Conservation (phyloP, 2,888 invertebrate species). For the Epirrhoe alternata region DNA sequence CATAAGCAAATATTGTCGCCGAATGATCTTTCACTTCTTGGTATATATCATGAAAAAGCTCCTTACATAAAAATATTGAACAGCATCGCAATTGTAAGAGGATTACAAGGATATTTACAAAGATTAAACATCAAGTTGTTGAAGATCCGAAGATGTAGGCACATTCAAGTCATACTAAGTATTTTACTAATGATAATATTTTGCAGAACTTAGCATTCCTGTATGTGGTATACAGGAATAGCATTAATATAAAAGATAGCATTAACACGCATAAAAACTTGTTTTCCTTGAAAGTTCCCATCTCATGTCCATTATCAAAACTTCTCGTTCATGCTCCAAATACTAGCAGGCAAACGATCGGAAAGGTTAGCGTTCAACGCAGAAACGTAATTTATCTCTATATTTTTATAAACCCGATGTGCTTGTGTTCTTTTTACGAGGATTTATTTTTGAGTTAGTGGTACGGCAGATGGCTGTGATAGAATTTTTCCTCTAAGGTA, state of each 20-base stretch:
- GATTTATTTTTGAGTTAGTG: not conserved
- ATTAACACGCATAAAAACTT: constrained; percentile 41
- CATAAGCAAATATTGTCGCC: constrained; percentile 31
- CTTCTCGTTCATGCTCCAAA: constrained; percentile 54
- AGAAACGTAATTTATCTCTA: not conserved
- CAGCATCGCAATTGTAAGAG: no score
- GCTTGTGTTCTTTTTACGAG: not conserved
- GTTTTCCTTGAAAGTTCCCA: constrained; percentile 28
- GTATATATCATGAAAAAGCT: no score
- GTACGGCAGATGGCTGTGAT: no score
- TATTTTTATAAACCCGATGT: not conserved
- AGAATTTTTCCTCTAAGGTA: no score
- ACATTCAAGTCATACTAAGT: no score
- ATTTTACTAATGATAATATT: no score
- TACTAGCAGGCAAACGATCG: constrained; percentile 45
- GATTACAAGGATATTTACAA: no score
- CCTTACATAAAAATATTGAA: no score
- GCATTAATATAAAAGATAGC: constrained; percentile 23
- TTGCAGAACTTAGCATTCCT: no score
- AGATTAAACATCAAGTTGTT: no score
- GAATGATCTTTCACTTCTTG: constrained; percentile 2
- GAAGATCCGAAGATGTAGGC: no score
- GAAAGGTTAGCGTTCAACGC: constrained; percentile 29
- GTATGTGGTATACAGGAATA: no score
- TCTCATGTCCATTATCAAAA: constrained; percentile 53